Percentiles rank a stretch among this genome's conserved stretches.
phyloP scores from a whole-genome alignment of 2,888 invertebrate species.

The Chaitophorus viminalis region DNA sequence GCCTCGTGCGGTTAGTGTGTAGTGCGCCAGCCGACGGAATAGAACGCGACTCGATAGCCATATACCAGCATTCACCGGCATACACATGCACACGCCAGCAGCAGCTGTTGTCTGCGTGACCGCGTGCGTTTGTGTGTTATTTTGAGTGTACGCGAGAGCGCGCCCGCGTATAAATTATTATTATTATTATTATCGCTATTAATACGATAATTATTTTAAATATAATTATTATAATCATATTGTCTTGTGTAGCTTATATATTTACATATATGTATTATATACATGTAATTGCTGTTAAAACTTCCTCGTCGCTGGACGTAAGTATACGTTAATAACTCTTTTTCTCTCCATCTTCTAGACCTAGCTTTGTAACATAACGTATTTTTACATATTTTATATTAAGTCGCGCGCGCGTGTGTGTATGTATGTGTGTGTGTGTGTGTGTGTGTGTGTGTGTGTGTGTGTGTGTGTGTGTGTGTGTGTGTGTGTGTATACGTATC shows the following conservation, averaged over 20 bases:
- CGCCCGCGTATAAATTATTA: background rate
- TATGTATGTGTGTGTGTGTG: no score
- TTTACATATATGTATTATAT: no score
- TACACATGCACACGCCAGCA: no score
- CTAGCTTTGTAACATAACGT: background rate
- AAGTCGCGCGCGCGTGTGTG: background rate
- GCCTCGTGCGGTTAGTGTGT: slow-evolving; percentile 58
- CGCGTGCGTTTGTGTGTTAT: background rate
- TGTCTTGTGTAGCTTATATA: no score
- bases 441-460: no score
- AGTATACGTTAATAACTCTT: background rate
- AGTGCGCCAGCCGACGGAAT: slow-evolving; percentile 48
- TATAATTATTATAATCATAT: background rate
- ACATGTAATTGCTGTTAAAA: no score
- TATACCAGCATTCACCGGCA: background rate
- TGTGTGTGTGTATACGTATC: background rate
- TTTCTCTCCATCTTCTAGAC: background rate
- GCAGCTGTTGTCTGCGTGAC: slow-evolving; percentile 31
- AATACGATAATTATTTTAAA: no score
- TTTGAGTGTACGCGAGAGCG: background rate
- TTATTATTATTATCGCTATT: background rate
- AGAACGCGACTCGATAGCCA: slow-evolving; percentile 22
- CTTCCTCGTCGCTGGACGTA: background rate
- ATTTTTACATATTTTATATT: background rate
- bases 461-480: no score